Conservation (phyloP, 2,113 vertebrate genomes). For the Aphyosemion australe region DNA sequence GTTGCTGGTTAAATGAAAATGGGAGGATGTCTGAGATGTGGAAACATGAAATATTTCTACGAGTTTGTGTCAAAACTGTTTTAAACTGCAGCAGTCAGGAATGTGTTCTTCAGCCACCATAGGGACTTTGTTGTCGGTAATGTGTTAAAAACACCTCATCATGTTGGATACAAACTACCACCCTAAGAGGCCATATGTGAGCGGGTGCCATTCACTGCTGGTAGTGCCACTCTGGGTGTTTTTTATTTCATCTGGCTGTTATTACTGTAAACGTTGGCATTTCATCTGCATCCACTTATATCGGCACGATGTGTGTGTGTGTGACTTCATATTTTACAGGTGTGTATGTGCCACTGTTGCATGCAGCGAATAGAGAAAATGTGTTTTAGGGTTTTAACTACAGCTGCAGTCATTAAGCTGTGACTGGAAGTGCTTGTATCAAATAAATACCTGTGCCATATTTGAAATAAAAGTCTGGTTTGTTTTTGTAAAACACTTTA, state of each 20-base stretch:
- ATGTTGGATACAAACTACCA: constrained; percentile 4
- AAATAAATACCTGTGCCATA: constrained; percentile 40
- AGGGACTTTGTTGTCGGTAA: too few species aligned
- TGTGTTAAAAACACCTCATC: too few species aligned
- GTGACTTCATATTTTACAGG: constrained; percentile 16
- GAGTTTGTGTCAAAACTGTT: not conserved
- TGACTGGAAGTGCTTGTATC: constrained; percentile 41
- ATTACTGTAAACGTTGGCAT: constrained; percentile 1
- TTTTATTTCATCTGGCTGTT: constrained; percentile 4
- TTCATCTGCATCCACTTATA: constrained; percentile 15
- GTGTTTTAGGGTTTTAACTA: constrained; percentile 32
- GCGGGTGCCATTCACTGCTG: constrained; percentile 23
- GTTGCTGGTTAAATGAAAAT: not conserved
- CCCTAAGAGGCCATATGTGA: not conserved
- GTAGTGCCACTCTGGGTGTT: not conserved
- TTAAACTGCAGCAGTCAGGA: not conserved
- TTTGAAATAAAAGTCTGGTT: constrained; percentile 64
- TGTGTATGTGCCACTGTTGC: constrained; percentile 57
- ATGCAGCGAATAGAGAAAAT: constrained; percentile 41
- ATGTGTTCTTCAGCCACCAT: not conserved
- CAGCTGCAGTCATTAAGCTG: constrained; percentile 32
- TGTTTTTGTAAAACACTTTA: too few species aligned
- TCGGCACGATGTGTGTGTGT: constrained; percentile 27
- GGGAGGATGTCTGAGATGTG: not conserved
- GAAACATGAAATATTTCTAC: not conserved